These are phyloP conservation scores for Vicugna pacos DNA, from an alignment of 2,113 vertebrate species.

Conservation along the genomic window DNA sequence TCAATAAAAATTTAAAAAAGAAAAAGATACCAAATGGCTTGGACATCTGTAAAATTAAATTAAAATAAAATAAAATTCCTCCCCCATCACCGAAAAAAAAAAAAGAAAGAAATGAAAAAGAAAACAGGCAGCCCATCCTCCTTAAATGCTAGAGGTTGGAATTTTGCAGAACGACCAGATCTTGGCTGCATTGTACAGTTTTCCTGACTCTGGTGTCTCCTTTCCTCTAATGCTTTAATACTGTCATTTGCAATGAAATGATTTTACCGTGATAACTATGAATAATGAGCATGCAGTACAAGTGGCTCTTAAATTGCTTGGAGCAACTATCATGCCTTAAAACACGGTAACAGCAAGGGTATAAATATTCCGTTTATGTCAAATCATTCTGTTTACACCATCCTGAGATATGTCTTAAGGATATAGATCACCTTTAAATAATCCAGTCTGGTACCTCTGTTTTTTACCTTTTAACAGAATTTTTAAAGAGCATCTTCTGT, in stretches of 20 bases:
- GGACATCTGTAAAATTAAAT: too few species aligned
- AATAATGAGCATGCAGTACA: fast-evolving
- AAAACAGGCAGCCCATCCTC: fast-evolving
- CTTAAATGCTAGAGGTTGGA: not conserved
- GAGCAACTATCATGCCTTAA: not conserved
- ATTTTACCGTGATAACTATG: not conserved
- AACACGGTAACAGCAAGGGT: not conserved
- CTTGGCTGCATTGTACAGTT: not conserved
- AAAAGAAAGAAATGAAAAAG: not conserved
- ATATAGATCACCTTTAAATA: conserved; percentile 46
- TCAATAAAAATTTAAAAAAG: too few species aligned
- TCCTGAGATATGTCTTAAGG: conserved; percentile 48
- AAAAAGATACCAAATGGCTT: too few species aligned
- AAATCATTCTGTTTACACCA: not conserved
- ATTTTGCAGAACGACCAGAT: not conserved
- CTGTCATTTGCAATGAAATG: not conserved
- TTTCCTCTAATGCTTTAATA: not conserved
- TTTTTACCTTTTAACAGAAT: not conserved
- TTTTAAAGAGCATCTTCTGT: conserved; percentile 41
- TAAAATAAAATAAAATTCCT: too few species aligned
- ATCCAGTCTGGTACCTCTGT: not conserved
- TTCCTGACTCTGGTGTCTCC: not conserved
- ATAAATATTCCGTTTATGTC: conserved; percentile 29
- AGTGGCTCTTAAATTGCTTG: not conserved
- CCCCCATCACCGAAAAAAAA: not conserved